These are phyloP conservation scores for Tokudaia tokunoshimensis DNA, from an alignment of 2,797 vertebrate species.

Conservation along the genomic window DNA sequence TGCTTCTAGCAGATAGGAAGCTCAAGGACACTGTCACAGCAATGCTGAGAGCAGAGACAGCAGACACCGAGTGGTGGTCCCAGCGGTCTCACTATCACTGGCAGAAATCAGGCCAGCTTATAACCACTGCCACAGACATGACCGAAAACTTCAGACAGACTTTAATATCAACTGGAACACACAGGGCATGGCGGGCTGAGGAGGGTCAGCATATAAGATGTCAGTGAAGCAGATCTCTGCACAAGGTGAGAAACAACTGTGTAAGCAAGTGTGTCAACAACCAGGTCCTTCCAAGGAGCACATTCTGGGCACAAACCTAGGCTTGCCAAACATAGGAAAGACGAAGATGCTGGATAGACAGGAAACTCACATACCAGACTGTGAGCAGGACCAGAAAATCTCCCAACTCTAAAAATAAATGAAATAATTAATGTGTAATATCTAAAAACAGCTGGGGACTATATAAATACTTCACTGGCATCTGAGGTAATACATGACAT, in stretches of 20 bases:
- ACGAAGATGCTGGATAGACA: not conserved
- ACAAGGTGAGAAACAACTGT: not conserved
- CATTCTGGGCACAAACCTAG: not conserved
- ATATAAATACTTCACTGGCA: conserved; percentile 2
- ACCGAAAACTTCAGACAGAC: not conserved
- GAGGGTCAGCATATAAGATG: not conserved
- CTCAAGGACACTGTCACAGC: not conserved
- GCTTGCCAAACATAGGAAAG: not conserved
- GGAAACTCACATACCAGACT: not conserved
- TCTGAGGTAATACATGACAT: not conserved
- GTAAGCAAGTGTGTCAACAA: not conserved
- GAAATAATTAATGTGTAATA: conserved; percentile 5
- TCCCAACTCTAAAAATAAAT: not conserved
- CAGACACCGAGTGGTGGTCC: not conserved
- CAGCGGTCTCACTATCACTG: not conserved
- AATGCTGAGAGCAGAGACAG: not conserved
- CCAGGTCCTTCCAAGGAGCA: not conserved
- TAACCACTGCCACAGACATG: not conserved
- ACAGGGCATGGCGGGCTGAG: not conserved
- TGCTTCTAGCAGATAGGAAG: not conserved
- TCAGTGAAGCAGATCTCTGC: not conserved
- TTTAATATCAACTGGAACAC: not conserved
- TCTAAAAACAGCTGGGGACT: conserved; percentile 25
- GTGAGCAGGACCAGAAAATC: not conserved
- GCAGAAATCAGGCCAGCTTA: not conserved